Evolutionary conservation across 2,113 vertebrate genomes (phyloP).

Genomic region (Podiceps cristatus): DNA sequence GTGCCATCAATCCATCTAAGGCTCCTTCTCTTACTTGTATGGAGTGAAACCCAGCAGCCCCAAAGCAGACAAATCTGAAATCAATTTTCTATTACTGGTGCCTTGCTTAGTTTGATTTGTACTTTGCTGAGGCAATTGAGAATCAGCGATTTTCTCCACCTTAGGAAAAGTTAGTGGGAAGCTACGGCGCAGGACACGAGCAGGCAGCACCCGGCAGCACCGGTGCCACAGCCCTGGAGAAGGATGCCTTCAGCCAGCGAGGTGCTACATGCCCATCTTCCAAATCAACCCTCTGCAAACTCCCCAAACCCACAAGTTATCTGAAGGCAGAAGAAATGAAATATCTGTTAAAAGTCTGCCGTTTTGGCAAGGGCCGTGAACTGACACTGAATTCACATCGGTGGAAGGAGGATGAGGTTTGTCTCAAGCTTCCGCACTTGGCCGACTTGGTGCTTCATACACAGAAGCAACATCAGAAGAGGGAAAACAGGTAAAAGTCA

Average conservation of each 20-base stretch:
- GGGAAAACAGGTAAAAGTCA: background rate
- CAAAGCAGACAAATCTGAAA: background rate
- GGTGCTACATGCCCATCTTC: fast-evolving
- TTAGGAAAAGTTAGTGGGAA: background rate
- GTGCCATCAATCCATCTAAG: background rate
- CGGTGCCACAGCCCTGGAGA: background rate
- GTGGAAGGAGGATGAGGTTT: background rate
- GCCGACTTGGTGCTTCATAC: fast-evolving
- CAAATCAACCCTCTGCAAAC: background rate
- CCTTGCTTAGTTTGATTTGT: background rate
- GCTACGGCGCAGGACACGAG: background rate
- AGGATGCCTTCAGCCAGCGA: fast-evolving
- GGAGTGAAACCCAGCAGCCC: background rate
- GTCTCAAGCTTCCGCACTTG: background rate
- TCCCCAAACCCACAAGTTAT: fast-evolving
- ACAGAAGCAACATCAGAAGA: background rate
- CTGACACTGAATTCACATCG: background rate
- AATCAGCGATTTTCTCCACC: background rate
- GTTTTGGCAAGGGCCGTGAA: fast-evolving
- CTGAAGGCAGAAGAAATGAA: background rate
- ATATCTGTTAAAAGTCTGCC: fast-evolving
- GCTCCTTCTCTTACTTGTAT: background rate
- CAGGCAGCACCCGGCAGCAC: fast-evolving
- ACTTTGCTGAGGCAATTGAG: background rate
- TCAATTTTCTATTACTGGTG: background rate